Percentiles rank a stretch among this genome's conserved stretches.
Conservation (phyloP, 2,113 vertebrate genomes). For the Actenoides hombroni region DNA sequence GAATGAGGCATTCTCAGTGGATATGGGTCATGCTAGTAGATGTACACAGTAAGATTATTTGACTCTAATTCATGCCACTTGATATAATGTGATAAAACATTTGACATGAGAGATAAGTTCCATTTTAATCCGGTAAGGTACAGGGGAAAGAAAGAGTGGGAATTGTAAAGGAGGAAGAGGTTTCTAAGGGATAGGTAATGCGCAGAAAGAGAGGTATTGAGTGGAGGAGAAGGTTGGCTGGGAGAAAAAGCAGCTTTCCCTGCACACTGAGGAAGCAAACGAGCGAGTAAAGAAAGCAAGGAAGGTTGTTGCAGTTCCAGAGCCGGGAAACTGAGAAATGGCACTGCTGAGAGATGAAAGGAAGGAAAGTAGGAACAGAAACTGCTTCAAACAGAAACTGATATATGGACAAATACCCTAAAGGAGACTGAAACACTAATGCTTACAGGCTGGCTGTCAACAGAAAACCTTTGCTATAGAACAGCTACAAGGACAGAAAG, state of each 20-base stretch:
- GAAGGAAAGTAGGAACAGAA: constrained; percentile 72
- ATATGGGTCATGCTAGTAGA: constrained; percentile 99
- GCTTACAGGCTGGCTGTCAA: constrained; percentile 59
- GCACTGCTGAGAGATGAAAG: constrained; percentile 66
- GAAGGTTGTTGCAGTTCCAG: constrained; percentile 57
- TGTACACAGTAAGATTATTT: constrained; percentile 99
- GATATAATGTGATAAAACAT: constrained; percentile 99
- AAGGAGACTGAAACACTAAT: constrained; percentile 71
- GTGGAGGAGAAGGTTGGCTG: constrained; percentile 47
- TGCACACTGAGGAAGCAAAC: constrained; percentile 75
- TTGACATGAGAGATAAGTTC: constrained; percentile 99
- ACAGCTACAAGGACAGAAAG: constrained; percentile 59
- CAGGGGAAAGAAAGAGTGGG: constrained; percentile 78
- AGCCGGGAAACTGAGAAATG: constrained; percentile 71
- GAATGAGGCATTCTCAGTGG: constrained; percentile 92
- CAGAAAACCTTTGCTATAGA: constrained; percentile 60
- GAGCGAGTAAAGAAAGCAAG: constrained; percentile 70
- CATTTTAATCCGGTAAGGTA: constrained; percentile 86
- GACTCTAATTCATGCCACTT: constrained; percentile 99
- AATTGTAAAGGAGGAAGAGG: constrained; percentile 66
- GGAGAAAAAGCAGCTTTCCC: constrained; percentile 63
- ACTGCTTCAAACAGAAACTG: constrained; percentile 70
- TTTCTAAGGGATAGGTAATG: constrained; percentile 54
- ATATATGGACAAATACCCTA: constrained; percentile 70
- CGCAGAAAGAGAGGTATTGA: constrained; percentile 31